Percentiles rank a stretch among this genome's conserved stretches.
Conservation (phyloP, 2,113 vertebrate species). For the Corythoichthys haematopterus region DNA sequence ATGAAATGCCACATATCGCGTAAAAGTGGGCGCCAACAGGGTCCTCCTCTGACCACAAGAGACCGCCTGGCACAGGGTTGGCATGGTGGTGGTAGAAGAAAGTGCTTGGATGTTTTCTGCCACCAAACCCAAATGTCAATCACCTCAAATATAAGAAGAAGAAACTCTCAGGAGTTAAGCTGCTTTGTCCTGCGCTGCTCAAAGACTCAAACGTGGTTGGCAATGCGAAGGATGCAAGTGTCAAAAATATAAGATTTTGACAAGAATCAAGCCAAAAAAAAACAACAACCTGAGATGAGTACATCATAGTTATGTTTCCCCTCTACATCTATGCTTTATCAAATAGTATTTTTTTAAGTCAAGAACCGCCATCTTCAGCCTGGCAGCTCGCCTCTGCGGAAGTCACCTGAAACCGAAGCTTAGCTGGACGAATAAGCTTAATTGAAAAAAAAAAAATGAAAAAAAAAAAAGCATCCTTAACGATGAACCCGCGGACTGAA, state of each 20-base stretch:
- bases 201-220: conserved; percentile 67
- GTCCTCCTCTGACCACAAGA: conserved; percentile 62
- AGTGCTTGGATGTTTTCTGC: conserved; percentile 77
- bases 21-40: conserved; percentile 69
- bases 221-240: conserved; percentile 27
- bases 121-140: conserved; percentile 55
- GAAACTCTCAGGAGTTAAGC: conserved; percentile 40
- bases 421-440: conserved; percentile 19
- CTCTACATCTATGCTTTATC: conserved; percentile 33
- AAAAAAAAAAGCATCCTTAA: background rate
- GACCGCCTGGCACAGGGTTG: conserved; percentile 71
- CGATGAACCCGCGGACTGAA: conserved; percentile 25
- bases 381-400: conserved; percentile 49
- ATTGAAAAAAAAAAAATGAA: background rate
- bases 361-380: conserved; percentile 36
- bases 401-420: conserved; percentile 26
- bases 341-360: conserved; percentile 42
- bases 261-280: background rate
- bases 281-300: background rate
- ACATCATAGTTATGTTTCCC: conserved; percentile 36
- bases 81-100: conserved; percentile 67
- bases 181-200: conserved; percentile 26
- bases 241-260: background rate
- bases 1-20: conserved; percentile 73
- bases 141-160: conserved; percentile 13